phyloP scores from a whole-genome alignment of 2,888 invertebrate genomes.

The Euzophera pinguis region DNA sequence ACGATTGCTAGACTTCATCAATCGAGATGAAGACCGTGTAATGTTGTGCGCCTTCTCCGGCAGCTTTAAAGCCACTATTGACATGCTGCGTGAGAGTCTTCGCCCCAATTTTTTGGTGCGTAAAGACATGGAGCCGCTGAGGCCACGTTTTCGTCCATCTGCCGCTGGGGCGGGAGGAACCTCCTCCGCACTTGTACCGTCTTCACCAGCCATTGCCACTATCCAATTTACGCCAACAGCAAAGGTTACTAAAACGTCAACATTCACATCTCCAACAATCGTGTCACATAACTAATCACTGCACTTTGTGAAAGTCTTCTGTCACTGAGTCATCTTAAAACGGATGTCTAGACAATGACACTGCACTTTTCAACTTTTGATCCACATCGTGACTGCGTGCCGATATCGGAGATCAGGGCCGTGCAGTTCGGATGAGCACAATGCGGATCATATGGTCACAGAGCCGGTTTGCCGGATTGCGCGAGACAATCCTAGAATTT shows the following conservation, averaged over 20 bases:
- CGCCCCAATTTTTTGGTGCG: constrained; percentile 74
- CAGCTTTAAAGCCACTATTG: constrained; percentile 74
- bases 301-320: constrained; percentile 49
- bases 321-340: constrained; percentile 56
- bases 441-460: constrained; percentile 62
- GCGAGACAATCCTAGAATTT: constrained; percentile 32
- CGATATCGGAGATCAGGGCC: constrained; percentile 50
- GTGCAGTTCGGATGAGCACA: constrained; percentile 40
- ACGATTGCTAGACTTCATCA: constrained; percentile 77
- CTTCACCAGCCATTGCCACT: constrained; percentile 72
- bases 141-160: constrained; percentile 56
- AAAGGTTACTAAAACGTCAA: constrained; percentile 43
- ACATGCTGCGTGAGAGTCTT: constrained; percentile 77
- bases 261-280: constrained; percentile 65
- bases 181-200: constrained; percentile 52
- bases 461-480: constrained; percentile 54
- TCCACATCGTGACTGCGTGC: constrained; percentile 58
- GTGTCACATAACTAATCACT: constrained; percentile 49
- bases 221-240: constrained; percentile 41
- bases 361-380: constrained; percentile 56
- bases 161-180: constrained; percentile 31
- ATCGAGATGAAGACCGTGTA: constrained; percentile 79
- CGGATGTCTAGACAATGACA: constrained; percentile 40
- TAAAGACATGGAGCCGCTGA: constrained; percentile 72
- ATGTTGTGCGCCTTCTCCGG: constrained; percentile 81